A percentile compares a stretch with the other conserved stretches of the same genome.
Evolutionary conservation across 2,113 vertebrate species (phyloP).

Genomic region (Plecotus auritus): DNA sequence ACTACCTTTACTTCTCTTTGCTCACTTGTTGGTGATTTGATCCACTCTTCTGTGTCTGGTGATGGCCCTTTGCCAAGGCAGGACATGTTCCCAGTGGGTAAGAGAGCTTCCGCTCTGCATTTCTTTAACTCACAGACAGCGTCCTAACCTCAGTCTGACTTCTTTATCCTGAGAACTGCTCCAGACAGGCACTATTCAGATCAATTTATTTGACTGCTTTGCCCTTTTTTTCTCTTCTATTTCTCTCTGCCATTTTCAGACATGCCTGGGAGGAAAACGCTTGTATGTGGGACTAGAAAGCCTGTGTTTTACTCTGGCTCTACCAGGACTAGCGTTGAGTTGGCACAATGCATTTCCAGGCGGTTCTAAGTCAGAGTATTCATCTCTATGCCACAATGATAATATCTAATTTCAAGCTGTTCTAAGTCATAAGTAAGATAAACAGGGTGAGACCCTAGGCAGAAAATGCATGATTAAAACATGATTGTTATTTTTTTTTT

Average conservation of each 20-base stretch:
- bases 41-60: not conserved
- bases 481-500: not conserved
- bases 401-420: not conserved
- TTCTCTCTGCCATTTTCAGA: not conserved
- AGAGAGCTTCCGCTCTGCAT: not conserved
- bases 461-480: not conserved
- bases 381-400: not conserved
- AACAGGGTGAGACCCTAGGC: not conserved
- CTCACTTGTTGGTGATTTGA: not conserved
- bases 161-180: not conserved
- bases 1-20: not conserved
- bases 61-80: not conserved
- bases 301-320: not conserved
- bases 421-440: not conserved
- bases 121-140: not conserved
- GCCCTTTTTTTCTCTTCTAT: not conserved
- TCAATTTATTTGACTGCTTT: not conserved
- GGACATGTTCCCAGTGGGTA: not conserved
- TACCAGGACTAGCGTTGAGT: not conserved
- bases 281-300: not conserved
- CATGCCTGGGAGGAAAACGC: not conserved
- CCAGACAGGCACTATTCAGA: not conserved
- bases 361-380: not conserved
- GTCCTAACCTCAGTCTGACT: not conserved
- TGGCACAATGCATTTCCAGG: not conserved